A percentile compares a stretch with the other conserved stretches of the same genome.
Evolutionary conservation across 2,113 vertebrate genomes (phyloP).

Genomic region (Polypterus senegalus): DNA sequence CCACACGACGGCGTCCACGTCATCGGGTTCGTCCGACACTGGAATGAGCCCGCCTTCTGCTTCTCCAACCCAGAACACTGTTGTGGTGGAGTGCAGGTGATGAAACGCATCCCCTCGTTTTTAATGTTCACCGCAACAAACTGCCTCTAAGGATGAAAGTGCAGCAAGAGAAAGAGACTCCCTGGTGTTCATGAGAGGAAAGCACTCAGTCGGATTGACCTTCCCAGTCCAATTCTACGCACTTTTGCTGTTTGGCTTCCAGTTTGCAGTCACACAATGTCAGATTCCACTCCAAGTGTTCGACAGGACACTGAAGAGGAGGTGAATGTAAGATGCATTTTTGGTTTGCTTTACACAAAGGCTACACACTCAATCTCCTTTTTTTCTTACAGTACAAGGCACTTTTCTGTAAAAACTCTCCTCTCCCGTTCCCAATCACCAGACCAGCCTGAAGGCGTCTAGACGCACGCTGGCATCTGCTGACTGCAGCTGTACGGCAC

Average conservation of each 20-base stretch:
- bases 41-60: conserved; percentile 90
- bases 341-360: conserved; percentile 8
- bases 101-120: conserved; percentile 39
- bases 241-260: conserved; percentile 43
- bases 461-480: too few relatives aligned
- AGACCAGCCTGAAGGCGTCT: conserved; percentile 16
- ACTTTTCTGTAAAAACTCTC: conserved; percentile 25
- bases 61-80: conserved; percentile 84
- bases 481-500: too few relatives aligned
- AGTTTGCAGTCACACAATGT: conserved; percentile 2
- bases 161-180: conserved; percentile 19
- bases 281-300: too few relatives aligned
- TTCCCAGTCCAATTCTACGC: conserved; percentile 51
- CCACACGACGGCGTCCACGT: conserved; percentile 80
- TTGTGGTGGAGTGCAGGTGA: conserved; percentile 98
- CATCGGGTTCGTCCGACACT: conserved; percentile 89
- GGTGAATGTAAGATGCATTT: conserved; percentile 31
- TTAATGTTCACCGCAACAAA: conserved; percentile 51
- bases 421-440: conserved; percentile 11
- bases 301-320: conserved; percentile 23
- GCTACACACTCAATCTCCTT: conserved; percentile 17
- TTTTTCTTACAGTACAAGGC: conserved; percentile 26
- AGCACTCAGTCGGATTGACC: conserved; percentile 68
- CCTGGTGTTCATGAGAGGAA: conserved; percentile 29
- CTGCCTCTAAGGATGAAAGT: conserved; percentile 59